Conservation (phyloP, 1,140 invertebrate species). For the Drosophila miranda region DNA sequence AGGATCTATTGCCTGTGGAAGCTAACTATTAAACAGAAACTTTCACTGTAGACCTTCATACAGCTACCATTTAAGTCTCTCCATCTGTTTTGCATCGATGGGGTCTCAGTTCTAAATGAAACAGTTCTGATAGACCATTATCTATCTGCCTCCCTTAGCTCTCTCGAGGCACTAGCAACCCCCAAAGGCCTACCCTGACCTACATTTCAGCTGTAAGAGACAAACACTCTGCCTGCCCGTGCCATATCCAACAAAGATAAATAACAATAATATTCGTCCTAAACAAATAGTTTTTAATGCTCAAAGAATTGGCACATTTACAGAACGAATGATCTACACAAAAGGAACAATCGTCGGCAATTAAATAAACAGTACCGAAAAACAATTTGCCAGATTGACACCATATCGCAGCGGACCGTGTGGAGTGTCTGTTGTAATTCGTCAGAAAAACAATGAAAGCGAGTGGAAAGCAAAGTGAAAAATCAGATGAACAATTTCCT, state of each 20-base stretch:
- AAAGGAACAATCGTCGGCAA: conserved; percentile 40
- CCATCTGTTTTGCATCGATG: too few relatives aligned
- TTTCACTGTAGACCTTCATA: too few relatives aligned
- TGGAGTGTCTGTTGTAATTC: conserved; percentile 62
- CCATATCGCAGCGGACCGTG: conserved; percentile 38
- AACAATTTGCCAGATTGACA: conserved; percentile 62
- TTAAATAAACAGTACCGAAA: conserved; percentile 62
- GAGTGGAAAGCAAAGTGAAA: conserved; percentile 13
- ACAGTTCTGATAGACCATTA: too few relatives aligned
- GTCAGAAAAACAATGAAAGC: conserved; percentile 45
- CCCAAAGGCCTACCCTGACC: neutral
- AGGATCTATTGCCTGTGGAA: too few relatives aligned
- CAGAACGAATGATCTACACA: conserved; percentile 15
- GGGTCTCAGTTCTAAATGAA: neutral
- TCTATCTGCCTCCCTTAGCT: too few relatives aligned
- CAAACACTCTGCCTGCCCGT: neutral
- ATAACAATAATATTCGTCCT: conserved; percentile 16
- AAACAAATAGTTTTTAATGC: conserved; percentile 28
- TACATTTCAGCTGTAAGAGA: neutral
- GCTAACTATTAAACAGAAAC: too few relatives aligned
- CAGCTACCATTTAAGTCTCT: too few relatives aligned
- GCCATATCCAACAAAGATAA: conserved; percentile 30
- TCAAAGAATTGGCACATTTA: conserved; percentile 34
- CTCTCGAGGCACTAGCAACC: neutral
- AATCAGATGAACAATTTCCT: conserved; percentile 47